Conservation (phyloP, 2,888 invertebrate species). For the Ptilodon capucinus region DNA sequence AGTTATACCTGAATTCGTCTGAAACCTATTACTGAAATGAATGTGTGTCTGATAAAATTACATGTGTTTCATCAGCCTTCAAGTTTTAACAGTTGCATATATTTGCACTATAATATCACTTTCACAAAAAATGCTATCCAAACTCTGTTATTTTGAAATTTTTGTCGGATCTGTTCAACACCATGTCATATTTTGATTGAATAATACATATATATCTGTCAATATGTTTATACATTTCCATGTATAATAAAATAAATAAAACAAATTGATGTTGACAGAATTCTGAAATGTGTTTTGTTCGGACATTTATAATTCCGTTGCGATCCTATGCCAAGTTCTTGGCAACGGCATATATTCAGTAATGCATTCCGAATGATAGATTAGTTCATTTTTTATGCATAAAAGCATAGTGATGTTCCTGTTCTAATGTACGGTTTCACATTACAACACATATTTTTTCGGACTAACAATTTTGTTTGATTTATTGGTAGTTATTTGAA, state of each 20-base stretch:
- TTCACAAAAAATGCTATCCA: not conserved
- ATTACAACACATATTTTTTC: not conserved
- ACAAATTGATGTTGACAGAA: slow-evolving; percentile 16
- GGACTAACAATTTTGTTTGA: not conserved
- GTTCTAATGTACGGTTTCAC: not conserved
- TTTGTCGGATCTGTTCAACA: not conserved
- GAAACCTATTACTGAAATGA: not conserved
- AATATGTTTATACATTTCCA: slow-evolving; percentile 5
- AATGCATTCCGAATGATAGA: slow-evolving; percentile 27
- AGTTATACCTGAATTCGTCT: not conserved
- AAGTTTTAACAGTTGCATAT: not conserved
- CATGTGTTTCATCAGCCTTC: not conserved
- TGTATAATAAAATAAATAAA: slow-evolving; percentile 8
- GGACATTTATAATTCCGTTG: slow-evolving; percentile 12
- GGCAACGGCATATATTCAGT: slow-evolving; percentile 17
- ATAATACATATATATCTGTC: slow-evolving; percentile 10
- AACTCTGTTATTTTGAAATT: not conserved
- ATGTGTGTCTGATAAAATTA: not conserved
- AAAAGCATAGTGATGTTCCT: no score
- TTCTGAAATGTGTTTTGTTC: slow-evolving; percentile 13
- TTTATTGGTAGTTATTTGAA: no score
- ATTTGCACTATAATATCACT: not conserved
- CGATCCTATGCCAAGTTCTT: slow-evolving; percentile 7
- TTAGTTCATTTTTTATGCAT: slow-evolving; percentile 5
- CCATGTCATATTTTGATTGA: slow-evolving; percentile 7